Evolutionary conservation across 1,140 invertebrate genomes (phyloP).

Genomic region (Gonatopus flavifemur): DNA sequence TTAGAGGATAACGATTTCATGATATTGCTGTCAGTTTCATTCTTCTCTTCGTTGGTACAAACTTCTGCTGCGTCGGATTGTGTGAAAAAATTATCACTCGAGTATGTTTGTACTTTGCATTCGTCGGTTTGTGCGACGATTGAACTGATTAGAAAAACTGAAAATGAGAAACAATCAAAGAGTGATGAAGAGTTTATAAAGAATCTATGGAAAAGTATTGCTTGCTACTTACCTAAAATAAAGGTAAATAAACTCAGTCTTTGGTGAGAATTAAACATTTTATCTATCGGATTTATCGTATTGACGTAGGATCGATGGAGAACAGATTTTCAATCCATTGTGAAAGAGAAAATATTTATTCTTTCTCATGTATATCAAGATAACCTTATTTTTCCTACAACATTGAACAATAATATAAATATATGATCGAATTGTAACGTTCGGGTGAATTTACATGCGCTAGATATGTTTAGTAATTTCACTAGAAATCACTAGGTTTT

Average conservation of each 20-base stretch:
- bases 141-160: constrained; percentile 8
- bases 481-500: no score
- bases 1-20: not conserved
- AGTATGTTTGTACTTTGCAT: not conserved
- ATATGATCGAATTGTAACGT: no score
- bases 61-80: no score
- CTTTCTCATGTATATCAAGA: no score
- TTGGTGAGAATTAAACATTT: constrained; percentile 12
- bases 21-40: not conserved
- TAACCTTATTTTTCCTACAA: no score
- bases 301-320: no score
- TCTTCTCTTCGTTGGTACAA: not conserved
- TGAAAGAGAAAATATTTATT: no score
- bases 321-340: no score
- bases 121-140: not conserved
- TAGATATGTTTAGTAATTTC: no score
- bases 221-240: constrained; percentile 24
- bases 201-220: not conserved
- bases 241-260: constrained; percentile 12
- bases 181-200: not conserved
- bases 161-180: not conserved
- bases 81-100: not conserved
- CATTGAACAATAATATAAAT: no score
- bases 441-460: no score
- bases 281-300: no score